Conservation (phyloP, 2,888 invertebrate species). For the Cosmia trapezina region DNA sequence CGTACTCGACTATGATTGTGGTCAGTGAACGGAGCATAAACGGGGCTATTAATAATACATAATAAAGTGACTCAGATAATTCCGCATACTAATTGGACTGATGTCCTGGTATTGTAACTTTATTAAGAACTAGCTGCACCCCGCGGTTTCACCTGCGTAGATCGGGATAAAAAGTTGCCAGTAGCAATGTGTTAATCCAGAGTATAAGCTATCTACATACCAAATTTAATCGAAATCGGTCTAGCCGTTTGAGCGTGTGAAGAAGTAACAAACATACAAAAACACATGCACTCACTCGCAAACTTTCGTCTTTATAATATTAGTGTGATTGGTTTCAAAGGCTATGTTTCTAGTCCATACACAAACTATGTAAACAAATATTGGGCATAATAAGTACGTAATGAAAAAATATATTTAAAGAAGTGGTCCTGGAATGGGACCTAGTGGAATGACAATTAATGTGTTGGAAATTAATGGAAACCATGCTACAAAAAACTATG, state of each 20-base stretch:
- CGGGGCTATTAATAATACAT: conserved; percentile 48
- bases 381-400: not conserved
- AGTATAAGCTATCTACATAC: too few species aligned
- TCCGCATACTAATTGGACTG: conserved; percentile 32
- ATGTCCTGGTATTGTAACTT: conserved; percentile 28
- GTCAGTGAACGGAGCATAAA: conserved; percentile 51
- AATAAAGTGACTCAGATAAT: conserved; percentile 42
- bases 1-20: conserved; percentile 39
- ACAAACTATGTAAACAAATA: not conserved
- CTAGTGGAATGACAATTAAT: not conserved
- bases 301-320: too few species aligned
- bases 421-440: not conserved
- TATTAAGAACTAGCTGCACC: too few species aligned
- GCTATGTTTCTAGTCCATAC: not conserved
- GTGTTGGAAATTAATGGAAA: not conserved
- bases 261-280: too few species aligned
- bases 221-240: too few species aligned
- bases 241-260: too few species aligned
- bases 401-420: not conserved
- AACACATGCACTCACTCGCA: too few species aligned
- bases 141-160: too few species aligned
- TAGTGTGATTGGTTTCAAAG: not conserved
- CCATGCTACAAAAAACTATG: not conserved
- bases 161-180: too few species aligned
- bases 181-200: too few species aligned